These are phyloP conservation scores for Drosophila yooni DNA, from an alignment of 2,888 invertebrate species.

Conservation along the genomic window DNA sequence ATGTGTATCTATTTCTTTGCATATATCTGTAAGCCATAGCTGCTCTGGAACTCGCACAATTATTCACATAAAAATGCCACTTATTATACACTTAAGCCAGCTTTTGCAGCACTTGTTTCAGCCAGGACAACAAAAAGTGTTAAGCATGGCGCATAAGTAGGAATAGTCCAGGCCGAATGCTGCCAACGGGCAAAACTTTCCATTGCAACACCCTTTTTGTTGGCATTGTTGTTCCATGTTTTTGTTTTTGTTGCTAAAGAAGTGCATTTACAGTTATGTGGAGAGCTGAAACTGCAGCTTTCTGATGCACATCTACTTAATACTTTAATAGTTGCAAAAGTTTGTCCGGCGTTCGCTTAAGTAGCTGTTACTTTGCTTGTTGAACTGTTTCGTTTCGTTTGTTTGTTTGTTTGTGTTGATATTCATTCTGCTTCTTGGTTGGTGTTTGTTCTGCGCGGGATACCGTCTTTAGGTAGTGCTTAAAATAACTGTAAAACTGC, in stretches of 20 bases:
- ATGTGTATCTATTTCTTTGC: background rate
- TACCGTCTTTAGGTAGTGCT: slow-evolving; percentile 59
- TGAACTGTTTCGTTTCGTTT: slow-evolving; percentile 46
- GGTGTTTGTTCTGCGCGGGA: slow-evolving; percentile 7
- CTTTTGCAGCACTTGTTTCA: slow-evolving; percentile 47
- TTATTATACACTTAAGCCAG: slow-evolving; percentile 67
- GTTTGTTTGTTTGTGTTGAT: slow-evolving; percentile 25
- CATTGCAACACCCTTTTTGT: slow-evolving; percentile 49
- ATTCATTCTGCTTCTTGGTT: background rate
- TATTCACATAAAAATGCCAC: slow-evolving; percentile 37
- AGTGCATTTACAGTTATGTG: slow-evolving; percentile 51
- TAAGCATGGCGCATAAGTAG: slow-evolving; percentile 65
- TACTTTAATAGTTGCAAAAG: slow-evolving; percentile 83
- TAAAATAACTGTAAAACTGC: slow-evolving; percentile 80
- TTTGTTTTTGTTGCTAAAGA: slow-evolving; percentile 32
- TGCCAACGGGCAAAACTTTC: slow-evolving; percentile 50
- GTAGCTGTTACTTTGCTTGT: slow-evolving; percentile 70
- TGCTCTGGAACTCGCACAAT: slow-evolving; percentile 6
- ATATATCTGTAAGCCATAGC: background rate
- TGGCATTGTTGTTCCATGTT: slow-evolving; percentile 37
- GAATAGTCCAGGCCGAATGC: slow-evolving; percentile 21
- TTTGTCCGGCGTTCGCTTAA: slow-evolving; percentile 71
- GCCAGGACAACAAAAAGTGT: slow-evolving; percentile 59
- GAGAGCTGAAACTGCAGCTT: slow-evolving; percentile 39
- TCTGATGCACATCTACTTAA: slow-evolving; percentile 78